Percentiles rank a stretch among this genome's conserved stretches.
Evolutionary conservation across 2,797 vertebrate genomes (phyloP).

Genomic region (Pseudochirops corinnae): DNA sequence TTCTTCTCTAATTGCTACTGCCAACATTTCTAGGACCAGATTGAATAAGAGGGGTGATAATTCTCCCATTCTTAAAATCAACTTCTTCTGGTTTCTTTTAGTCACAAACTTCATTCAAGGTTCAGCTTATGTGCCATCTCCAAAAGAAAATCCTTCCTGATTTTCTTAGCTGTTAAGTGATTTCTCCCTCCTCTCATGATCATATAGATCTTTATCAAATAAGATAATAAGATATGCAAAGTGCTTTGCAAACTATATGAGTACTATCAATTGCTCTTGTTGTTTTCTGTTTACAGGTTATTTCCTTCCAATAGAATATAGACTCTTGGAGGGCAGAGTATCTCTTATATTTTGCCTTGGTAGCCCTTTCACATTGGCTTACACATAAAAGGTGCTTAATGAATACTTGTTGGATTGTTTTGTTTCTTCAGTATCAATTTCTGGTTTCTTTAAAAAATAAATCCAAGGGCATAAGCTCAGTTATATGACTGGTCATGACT

Average conservation of each 20-base stretch:
- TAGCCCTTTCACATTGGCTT: background rate
- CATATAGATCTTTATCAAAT: background rate
- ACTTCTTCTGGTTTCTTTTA: background rate
- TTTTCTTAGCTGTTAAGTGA: background rate
- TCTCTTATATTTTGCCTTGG: background rate
- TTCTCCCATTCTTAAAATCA: background rate
- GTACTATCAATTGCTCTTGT: background rate
- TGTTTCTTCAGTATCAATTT: background rate
- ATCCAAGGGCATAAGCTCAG: too few relatives aligned
- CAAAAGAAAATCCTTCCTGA: background rate
- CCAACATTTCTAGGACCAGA: too few relatives aligned
- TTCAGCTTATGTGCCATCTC: background rate
- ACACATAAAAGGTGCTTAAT: background rate
- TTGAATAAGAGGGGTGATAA: too few relatives aligned
- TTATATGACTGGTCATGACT: background rate
- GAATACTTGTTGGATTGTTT: background rate
- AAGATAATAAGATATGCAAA: background rate
- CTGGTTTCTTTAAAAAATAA: background rate
- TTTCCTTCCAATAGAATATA: too few relatives aligned
- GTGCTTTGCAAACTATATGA: background rate
- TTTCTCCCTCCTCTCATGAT: background rate
- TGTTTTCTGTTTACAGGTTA: background rate
- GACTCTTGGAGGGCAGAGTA: background rate
- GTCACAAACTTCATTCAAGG: background rate
- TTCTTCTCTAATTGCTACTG: too few relatives aligned